A percentile compares a stretch with the other conserved stretches of the same genome.
Evolutionary conservation across 2,113 vertebrate species (phyloP).

Genomic region (Notarius quadriscutis): DNA sequence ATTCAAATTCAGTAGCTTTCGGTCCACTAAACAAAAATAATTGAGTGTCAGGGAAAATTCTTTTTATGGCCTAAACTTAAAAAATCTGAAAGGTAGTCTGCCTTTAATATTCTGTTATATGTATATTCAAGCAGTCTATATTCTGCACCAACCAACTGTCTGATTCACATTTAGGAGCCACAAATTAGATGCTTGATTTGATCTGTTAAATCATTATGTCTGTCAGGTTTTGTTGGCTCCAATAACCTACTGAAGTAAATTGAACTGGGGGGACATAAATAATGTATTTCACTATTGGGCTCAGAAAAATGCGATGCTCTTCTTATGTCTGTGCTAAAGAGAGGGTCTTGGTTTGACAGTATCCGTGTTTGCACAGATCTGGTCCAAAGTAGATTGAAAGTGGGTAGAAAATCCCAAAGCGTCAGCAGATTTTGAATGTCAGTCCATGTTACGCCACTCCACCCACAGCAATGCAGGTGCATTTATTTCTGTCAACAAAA

Average conservation of each 20-base stretch:
- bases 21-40: no score
- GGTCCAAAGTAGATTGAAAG: not conserved
- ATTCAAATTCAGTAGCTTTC: no score
- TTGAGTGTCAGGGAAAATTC: no score
- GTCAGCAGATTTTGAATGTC: slow-evolving; percentile 2
- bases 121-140: not conserved
- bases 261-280: not conserved
- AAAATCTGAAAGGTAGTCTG: no score
- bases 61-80: no score
- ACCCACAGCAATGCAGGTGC: not conserved
- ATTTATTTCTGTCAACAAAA: slow-evolving; percentile 15
- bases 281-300: not conserved
- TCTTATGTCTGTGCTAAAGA: not conserved
- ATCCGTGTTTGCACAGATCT: not conserved
- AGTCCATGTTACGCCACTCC: not conserved
- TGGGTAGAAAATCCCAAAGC: not conserved
- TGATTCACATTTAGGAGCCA: not conserved
- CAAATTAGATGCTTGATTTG: not conserved
- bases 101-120: no score
- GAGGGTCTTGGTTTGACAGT: not conserved
- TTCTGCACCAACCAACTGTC: not conserved
- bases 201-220: not conserved
- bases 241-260: not conserved
- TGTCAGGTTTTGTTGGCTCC: not conserved
- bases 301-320: not conserved